Evolutionary conservation across 92 coral and sea anemone genomes (phyloP).

Genomic region (Parazoanthus atlanticus): DNA sequence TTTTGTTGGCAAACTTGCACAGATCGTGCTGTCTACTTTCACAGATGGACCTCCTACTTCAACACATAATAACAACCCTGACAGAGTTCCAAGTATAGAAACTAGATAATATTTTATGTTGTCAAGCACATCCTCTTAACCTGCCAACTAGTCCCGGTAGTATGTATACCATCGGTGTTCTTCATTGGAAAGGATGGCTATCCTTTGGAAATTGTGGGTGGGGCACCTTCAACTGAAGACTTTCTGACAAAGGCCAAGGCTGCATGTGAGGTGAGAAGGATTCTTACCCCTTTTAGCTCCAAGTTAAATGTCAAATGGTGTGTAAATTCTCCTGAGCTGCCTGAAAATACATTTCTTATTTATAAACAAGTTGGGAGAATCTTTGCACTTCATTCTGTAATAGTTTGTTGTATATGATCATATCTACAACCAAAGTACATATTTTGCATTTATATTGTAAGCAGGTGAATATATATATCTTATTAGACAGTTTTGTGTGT

Average conservation of each 20-base stretch:
- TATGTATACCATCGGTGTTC: slow-evolving; percentile 86
- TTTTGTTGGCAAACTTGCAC: too few relatives aligned
- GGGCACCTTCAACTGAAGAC: slow-evolving; percentile 71
- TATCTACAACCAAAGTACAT: too few relatives aligned
- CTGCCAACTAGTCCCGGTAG: slow-evolving; percentile 76
- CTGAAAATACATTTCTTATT: too few relatives aligned
- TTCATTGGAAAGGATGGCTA: slow-evolving; percentile 88
- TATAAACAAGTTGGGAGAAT: too few relatives aligned
- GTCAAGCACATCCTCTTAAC: background rate
- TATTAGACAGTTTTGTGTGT: too few relatives aligned
- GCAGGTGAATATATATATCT: too few relatives aligned
- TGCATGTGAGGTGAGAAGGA: slow-evolving; percentile 76
- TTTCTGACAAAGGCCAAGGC: slow-evolving; percentile 67
- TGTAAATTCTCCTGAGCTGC: background rate
- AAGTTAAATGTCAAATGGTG: background rate
- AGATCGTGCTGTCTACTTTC: too few relatives aligned
- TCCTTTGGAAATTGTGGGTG: slow-evolving; percentile 91
- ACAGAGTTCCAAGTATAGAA: background rate
- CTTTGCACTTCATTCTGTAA: too few relatives aligned
- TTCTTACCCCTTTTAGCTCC: background rate
- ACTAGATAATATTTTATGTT: background rate
- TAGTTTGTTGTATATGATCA: too few relatives aligned
- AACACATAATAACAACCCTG: too few relatives aligned
- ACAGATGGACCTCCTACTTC: too few relatives aligned
- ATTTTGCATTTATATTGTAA: too few relatives aligned